Percentiles rank a stretch among this genome's conserved stretches.
Evolutionary conservation across 2,797 vertebrate species (phyloP).

Genomic region (Sebastes minor): DNA sequence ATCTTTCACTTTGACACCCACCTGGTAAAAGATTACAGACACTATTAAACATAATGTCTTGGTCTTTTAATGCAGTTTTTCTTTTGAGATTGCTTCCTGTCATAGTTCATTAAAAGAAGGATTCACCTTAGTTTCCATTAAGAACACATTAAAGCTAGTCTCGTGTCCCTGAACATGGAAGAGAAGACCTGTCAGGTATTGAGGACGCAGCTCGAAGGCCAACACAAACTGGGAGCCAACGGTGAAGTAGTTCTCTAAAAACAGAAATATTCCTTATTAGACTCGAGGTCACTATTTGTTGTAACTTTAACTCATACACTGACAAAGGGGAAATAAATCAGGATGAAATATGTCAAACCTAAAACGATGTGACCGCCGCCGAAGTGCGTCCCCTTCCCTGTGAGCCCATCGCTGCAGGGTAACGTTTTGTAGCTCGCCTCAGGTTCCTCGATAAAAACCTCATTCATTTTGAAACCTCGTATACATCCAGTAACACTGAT

Average conservation of each 20-base stretch:
- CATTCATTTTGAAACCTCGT: constrained; percentile 83
- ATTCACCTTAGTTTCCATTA: constrained; percentile 66
- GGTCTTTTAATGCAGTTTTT: not conserved
- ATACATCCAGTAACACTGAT: constrained; percentile 86
- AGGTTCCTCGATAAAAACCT: constrained; percentile 67
- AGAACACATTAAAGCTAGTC: constrained; percentile 55
- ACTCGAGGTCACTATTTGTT: not conserved
- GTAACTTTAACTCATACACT: not conserved
- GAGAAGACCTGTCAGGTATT: constrained; percentile 63
- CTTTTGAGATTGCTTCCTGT: not conserved
- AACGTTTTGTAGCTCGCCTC: constrained; percentile 67
- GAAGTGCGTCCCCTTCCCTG: constrained; percentile 85
- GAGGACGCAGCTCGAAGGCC: constrained; percentile 69
- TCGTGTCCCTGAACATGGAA: constrained; percentile 48
- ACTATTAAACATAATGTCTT: not conserved
- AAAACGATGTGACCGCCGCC: constrained; percentile 83
- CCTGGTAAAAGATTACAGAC: constrained; percentile 66
- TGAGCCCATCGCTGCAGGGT: constrained; percentile 79
- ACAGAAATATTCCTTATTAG: not conserved
- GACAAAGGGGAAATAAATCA: not conserved
- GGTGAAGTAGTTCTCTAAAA: constrained; percentile 51
- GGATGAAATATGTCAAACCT: constrained; percentile 69
- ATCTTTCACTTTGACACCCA: constrained; percentile 77
- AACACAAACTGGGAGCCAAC: constrained; percentile 53
- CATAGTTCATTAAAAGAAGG: not conserved